These are phyloP conservation scores for Planococcus citri DNA, from an alignment of 1,140 invertebrate species.

Conservation along the genomic window DNA sequence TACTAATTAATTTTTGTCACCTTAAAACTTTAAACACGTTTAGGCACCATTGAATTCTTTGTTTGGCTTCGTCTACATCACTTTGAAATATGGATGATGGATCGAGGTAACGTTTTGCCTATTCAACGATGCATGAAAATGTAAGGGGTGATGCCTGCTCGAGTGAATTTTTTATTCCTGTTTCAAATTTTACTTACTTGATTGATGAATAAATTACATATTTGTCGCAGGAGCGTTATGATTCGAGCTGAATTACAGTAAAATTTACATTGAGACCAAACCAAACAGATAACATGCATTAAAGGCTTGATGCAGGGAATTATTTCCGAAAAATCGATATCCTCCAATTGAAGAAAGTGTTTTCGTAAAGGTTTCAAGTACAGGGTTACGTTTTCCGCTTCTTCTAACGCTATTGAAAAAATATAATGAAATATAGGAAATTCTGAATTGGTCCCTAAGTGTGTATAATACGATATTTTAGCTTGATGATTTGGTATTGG, in stretches of 20 bases:
- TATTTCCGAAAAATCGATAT: conserved; percentile 69
- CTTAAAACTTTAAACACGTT: conserved; percentile 47
- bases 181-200: conserved; percentile 39
- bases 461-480: not conserved
- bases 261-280: conserved; percentile 79
- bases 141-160: conserved; percentile 31
- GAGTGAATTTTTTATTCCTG: not conserved
- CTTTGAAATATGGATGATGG: conserved; percentile 79
- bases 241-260: conserved; percentile 81
- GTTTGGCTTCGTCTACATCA: conserved; percentile 75
- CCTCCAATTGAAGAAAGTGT: conserved; percentile 68
- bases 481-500: not conserved
- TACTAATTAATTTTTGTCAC: conserved; percentile 25
- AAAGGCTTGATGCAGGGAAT: conserved; percentile 58
- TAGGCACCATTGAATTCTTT: conserved; percentile 59
- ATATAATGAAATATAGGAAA: not conserved
- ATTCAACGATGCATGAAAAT: no score
- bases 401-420: conserved; percentile 51
- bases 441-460: no score
- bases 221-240: conserved; percentile 76
- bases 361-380: conserved; percentile 71
- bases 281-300: conserved; percentile 72
- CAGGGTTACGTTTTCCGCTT: conserved; percentile 79
- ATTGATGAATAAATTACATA: conserved; percentile 80
- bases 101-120: conserved; percentile 73